A percentile compares a stretch with the other conserved stretches of the same genome.
Conservation (phyloP, 2,113 vertebrate genomes). For the Lanius ludovicianus region DNA sequence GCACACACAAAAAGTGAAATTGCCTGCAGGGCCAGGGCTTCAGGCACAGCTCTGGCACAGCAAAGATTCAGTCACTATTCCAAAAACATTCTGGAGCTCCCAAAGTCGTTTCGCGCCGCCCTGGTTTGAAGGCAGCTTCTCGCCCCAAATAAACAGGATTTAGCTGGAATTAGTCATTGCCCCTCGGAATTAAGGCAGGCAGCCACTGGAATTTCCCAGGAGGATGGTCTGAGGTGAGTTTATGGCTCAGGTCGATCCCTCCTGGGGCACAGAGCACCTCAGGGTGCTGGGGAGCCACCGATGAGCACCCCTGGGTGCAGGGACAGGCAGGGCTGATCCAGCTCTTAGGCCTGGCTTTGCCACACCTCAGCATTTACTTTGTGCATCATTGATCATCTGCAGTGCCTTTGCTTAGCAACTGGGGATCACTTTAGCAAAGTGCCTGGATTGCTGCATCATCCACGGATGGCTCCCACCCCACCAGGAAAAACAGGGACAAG, state of each 20-base stretch:
- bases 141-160: neutral
- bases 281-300: fast-evolving
- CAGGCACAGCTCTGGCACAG: fast-evolving
- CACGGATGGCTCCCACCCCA: fast-evolving
- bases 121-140: neutral
- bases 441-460: neutral
- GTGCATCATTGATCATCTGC: neutral
- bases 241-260: fast-evolving
- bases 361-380: neutral
- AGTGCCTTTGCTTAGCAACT: constrained; percentile 31
- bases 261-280: fast-evolving
- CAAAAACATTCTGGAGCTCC: neutral
- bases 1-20: neutral
- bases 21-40: neutral
- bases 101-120: fast-evolving
- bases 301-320: neutral
- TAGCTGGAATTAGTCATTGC: neutral
- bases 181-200: neutral
- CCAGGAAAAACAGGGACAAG: neutral
- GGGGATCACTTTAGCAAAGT: neutral
- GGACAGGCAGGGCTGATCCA: neutral
- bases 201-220: fast-evolving
- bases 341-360: neutral
- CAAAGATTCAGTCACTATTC: neutral
- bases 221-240: neutral